These are phyloP conservation scores for Neolamprologus cancellatus DNA, from an alignment of 2,113 vertebrate genomes.

Conservation along the genomic window DNA sequence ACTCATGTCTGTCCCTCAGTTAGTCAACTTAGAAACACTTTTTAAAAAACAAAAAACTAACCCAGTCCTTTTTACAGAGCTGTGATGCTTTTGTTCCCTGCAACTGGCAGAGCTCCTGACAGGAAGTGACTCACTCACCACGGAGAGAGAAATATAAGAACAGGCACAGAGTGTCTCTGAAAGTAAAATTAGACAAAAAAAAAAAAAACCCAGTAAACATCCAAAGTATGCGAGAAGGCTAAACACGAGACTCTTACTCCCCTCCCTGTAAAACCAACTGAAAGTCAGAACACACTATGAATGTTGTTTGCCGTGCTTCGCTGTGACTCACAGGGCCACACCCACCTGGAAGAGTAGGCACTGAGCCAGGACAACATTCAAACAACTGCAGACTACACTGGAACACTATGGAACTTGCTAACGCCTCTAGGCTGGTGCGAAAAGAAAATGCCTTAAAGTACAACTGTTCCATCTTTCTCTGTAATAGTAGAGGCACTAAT, in stretches of 20 bases:
- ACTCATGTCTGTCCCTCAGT: neutral
- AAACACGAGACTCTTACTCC: neutral
- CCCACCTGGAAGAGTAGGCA: slow-evolving; percentile 18
- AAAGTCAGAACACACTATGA: slow-evolving; percentile 19
- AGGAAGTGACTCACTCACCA: slow-evolving; percentile 58
- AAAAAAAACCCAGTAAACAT: neutral
- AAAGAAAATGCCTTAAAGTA: neutral
- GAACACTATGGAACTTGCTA: neutral
- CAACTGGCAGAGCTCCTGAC: neutral
- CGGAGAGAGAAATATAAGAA: slow-evolving; percentile 19
- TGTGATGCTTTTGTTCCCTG: neutral
- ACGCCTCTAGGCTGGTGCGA: neutral
- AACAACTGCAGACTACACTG: neutral
- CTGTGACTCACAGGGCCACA: slow-evolving; percentile 23
- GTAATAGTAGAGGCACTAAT: neutral
- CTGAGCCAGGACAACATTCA: neutral
- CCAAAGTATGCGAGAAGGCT: neutral
- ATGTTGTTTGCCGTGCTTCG: neutral
- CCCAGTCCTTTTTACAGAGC: neutral
- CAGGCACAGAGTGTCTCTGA: neutral
- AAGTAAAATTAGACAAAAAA: neutral
- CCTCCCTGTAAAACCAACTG: neutral
- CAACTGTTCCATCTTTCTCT: neutral
- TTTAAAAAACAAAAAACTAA: neutral
- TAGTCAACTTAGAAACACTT: neutral